Percentiles rank a stretch among this genome's conserved stretches.
phyloP scores from a whole-genome alignment of 2,113 vertebrate genomes.

The Hippocampus guttulatus region DNA sequence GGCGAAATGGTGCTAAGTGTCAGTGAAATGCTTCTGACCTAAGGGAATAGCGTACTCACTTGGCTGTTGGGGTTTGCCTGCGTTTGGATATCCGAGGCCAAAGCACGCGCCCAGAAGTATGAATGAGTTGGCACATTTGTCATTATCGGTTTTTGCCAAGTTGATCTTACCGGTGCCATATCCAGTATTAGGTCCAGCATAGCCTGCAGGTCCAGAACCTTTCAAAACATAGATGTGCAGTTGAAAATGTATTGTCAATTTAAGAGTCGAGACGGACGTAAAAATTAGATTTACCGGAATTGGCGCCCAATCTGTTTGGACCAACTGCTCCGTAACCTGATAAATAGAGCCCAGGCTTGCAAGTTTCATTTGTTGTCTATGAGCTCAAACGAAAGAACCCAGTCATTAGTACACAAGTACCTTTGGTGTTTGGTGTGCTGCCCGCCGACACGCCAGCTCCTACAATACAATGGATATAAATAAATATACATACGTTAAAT shows the following conservation, averaged over 20 bases:
- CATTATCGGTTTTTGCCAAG: neutral
- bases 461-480: conserved; percentile 8
- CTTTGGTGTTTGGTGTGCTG: conserved; percentile 48
- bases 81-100: conserved; percentile 47
- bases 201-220: conserved; percentile 45
- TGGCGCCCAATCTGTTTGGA: conserved; percentile 30
- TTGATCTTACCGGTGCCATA: conserved; percentile 47
- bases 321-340: conserved; percentile 39
- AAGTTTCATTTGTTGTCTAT: no score
- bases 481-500: no score
- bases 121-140: neutral
- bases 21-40: neutral
- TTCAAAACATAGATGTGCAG: neutral
- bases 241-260: neutral
- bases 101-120: neutral
- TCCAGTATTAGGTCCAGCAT: conserved; percentile 37
- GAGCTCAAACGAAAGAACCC: neutral
- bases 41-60: conserved; percentile 12
- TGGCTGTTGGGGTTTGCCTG: conserved; percentile 38
- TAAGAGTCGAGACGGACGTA: neutral
- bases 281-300: conserved; percentile 29
- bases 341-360: neutral
- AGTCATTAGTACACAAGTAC: conserved; percentile 7
- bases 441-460: conserved; percentile 26
- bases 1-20: neutral